Percentiles rank a stretch among this genome's conserved stretches.
These are phyloP conservation scores for Gulo gulo DNA, from an alignment of 2,113 vertebrate species.

Conservation along the genomic window DNA sequence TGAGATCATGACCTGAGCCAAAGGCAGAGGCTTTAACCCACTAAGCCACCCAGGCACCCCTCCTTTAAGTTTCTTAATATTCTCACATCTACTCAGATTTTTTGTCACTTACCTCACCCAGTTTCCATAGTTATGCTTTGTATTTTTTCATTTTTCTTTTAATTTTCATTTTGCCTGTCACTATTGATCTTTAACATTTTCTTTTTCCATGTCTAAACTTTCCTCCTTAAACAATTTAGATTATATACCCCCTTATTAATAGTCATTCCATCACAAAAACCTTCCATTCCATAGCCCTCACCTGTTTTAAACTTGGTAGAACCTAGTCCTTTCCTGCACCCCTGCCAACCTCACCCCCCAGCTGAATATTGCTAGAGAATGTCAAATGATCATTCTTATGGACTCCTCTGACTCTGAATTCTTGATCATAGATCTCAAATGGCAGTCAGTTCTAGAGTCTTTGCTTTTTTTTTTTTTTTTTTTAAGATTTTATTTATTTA, in stretches of 20 bases:
- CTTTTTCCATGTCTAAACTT: not conserved
- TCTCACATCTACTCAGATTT: not conserved
- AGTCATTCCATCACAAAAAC: not conserved
- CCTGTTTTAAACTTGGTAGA: not conserved
- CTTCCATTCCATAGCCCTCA: not conserved
- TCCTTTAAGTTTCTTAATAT: not conserved
- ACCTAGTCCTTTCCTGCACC: not conserved
- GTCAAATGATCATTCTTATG: not conserved
- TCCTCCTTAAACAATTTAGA: not conserved
- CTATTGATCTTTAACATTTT: not conserved
- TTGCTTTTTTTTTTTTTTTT: not conserved
- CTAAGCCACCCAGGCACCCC: too few relatives aligned
- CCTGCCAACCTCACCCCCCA: not conserved
- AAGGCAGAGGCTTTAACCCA: too few relatives aligned
- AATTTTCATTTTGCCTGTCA: not conserved
- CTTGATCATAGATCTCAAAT: not conserved
- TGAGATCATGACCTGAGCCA: too few relatives aligned
- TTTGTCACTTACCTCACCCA: not conserved
- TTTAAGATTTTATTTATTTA: too few relatives aligned
- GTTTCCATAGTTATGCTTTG: not conserved
- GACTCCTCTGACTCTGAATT: not conserved
- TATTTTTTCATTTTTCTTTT: not conserved
- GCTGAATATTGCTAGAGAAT: not conserved
- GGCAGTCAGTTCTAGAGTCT: not conserved
- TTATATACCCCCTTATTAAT: not conserved